Evolutionary conservation across 2,888 invertebrate genomes (phyloP).

Genomic region (Stratiomys singularior): DNA sequence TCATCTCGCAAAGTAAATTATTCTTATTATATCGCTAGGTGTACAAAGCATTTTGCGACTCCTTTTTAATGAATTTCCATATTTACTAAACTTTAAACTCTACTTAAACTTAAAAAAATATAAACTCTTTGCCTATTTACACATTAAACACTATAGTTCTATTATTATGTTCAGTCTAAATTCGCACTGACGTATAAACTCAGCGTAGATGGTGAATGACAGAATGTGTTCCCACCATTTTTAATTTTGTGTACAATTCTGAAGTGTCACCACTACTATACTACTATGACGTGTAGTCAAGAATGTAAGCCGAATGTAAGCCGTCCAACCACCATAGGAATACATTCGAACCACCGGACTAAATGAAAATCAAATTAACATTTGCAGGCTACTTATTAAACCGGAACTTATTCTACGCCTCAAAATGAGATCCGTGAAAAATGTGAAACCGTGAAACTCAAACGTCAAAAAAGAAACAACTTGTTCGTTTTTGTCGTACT

Average conservation of each 20-base stretch:
- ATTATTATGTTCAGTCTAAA: background rate
- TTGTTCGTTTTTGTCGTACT: too few species aligned
- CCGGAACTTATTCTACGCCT: too few species aligned
- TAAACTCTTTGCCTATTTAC: background rate
- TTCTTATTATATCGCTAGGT: background rate
- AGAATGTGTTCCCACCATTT: background rate
- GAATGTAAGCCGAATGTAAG: too few species aligned
- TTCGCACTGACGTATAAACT: background rate
- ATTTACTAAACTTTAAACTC: background rate
- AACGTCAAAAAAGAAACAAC: too few species aligned
- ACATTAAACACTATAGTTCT: background rate
- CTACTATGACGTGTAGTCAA: too few species aligned
- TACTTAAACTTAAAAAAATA: slow-evolving; percentile 5
- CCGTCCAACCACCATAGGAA: too few species aligned
- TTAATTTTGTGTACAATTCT: background rate
- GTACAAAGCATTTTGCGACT: background rate
- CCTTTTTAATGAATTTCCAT: background rate
- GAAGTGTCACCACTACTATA: too few species aligned
- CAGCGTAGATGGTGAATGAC: background rate
- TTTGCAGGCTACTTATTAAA: too few species aligned
- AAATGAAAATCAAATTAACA: too few species aligned
- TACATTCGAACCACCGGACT: too few species aligned
- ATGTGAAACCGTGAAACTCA: too few species aligned
- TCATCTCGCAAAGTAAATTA: background rate
- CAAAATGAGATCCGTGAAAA: too few species aligned